Percentiles rank a stretch among this genome's conserved stretches.
These are phyloP conservation scores for Dendrocopos noguchii DNA, from an alignment of 2,113 vertebrate genomes.

Conservation along the genomic window DNA sequence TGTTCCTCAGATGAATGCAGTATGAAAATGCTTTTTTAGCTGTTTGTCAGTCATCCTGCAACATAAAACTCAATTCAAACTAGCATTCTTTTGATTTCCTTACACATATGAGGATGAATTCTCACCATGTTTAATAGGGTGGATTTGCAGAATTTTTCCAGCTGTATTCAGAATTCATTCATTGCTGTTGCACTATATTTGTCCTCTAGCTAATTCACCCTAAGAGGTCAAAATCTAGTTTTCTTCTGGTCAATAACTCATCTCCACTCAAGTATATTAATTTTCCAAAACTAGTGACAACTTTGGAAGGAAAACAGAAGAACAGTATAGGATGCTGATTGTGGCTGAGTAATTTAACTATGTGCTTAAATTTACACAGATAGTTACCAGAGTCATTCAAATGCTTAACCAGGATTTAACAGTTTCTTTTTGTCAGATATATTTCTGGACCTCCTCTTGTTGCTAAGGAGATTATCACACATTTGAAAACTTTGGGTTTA, in stretches of 20 bases:
- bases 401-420: constrained; percentile 15
- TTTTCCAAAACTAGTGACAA: not conserved
- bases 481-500: constrained; percentile 16
- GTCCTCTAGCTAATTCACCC: not conserved
- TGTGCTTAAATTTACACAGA: constrained; percentile 2
- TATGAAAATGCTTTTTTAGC: not conserved
- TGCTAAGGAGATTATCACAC: constrained; percentile 63
- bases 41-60: not conserved
- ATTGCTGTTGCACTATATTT: not conserved
- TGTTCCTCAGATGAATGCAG: not conserved
- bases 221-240: not conserved
- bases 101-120: not conserved
- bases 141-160: not conserved
- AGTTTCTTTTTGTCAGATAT: constrained; percentile 36
- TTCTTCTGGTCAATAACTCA: not conserved
- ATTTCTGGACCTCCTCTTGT: constrained; percentile 58
- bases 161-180: not conserved
- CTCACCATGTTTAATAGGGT: not conserved
- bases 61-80: not conserved
- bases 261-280: not conserved
- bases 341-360: not conserved
- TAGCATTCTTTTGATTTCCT: not conserved
- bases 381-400: not conserved
- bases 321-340: not conserved
- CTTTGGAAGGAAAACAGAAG: not conserved